Conservation (phyloP, 2,888 invertebrate genomes). For the Pristionchus maxplancki region DNA sequence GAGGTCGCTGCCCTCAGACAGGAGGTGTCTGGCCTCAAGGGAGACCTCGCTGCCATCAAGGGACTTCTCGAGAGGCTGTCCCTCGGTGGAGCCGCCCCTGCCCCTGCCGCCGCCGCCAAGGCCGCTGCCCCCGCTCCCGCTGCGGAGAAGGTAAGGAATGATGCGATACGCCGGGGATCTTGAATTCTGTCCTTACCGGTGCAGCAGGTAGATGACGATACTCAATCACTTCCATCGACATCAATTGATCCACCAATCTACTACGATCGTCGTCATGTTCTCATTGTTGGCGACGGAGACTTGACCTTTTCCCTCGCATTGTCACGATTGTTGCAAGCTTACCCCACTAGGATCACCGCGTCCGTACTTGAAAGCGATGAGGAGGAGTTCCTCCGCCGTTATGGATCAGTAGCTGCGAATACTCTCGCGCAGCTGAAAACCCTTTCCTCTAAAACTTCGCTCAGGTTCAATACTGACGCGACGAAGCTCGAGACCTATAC, state of each 20-base stretch:
- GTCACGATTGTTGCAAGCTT: constrained; percentile 52
- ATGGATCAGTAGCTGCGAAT: constrained; percentile 48
- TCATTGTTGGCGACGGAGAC: constrained; percentile 68
- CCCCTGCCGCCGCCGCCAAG: not conserved
- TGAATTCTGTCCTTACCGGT: constrained; percentile 24
- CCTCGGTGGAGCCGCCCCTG: constrained; percentile 47
- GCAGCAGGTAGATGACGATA: not conserved
- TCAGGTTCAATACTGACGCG: constrained; percentile 61
- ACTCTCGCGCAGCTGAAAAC: constrained; percentile 53
- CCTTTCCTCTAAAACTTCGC: constrained; percentile 54
- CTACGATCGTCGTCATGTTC: constrained; percentile 13
- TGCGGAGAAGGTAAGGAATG: not conserved
- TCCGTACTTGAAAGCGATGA: constrained; percentile 61
- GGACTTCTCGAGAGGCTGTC: constrained; percentile 60
- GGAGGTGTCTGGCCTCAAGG: constrained; percentile 60
- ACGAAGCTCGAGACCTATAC: constrained; percentile 56
- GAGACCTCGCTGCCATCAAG: constrained; percentile 59
- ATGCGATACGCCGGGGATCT: too few relatives aligned
- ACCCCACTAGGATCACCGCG: constrained; percentile 53
- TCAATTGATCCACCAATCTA: constrained; percentile 24
- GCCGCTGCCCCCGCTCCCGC: constrained; percentile 33
- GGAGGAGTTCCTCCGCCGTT: constrained; percentile 57
- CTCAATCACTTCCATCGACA: not conserved
- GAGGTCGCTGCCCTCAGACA: constrained; percentile 59
- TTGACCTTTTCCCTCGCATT: constrained; percentile 62